A percentile compares a stretch with the other conserved stretches of the same genome.
Conservation (phyloP, 2,888 invertebrate genomes). For the Phytoseiulus persimilis region DNA sequence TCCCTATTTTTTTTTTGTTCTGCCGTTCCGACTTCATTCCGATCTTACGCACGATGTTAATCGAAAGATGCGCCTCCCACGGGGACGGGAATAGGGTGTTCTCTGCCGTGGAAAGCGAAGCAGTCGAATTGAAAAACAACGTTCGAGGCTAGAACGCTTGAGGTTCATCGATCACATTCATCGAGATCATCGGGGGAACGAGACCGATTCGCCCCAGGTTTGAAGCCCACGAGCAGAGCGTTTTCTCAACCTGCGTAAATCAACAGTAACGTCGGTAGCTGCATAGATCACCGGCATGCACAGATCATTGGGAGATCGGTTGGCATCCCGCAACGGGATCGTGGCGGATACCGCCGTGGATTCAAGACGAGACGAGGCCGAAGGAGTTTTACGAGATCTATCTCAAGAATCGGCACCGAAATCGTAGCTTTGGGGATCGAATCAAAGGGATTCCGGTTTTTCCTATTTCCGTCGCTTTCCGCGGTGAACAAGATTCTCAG, state of each 20-base stretch:
- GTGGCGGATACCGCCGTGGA: background rate
- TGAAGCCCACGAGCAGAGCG: background rate
- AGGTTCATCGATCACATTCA: background rate
- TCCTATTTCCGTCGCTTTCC: too few relatives aligned
- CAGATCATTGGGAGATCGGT: background rate
- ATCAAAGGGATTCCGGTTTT: too few relatives aligned
- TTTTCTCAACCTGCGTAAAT: background rate
- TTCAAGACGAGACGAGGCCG: too few relatives aligned
- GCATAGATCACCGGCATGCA: background rate
- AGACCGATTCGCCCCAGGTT: background rate
- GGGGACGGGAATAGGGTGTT: background rate
- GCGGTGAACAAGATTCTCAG: background rate
- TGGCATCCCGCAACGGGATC: background rate
- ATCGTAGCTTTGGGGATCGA: too few relatives aligned
- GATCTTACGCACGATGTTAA: background rate
- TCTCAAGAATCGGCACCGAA: too few relatives aligned
- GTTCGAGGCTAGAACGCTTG: background rate
- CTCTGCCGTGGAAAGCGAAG: background rate
- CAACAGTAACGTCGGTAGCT: background rate
- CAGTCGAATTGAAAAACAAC: background rate
- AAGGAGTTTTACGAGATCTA: too few relatives aligned
- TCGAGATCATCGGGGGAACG: background rate
- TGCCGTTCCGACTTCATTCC: background rate
- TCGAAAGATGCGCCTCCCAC: background rate
- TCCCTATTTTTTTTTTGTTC: background rate